A percentile compares a stretch with the other conserved stretches of the same genome.
Conservation (phyloP, 2,113 vertebrate genomes). For the Eulemur macaco region DNA sequence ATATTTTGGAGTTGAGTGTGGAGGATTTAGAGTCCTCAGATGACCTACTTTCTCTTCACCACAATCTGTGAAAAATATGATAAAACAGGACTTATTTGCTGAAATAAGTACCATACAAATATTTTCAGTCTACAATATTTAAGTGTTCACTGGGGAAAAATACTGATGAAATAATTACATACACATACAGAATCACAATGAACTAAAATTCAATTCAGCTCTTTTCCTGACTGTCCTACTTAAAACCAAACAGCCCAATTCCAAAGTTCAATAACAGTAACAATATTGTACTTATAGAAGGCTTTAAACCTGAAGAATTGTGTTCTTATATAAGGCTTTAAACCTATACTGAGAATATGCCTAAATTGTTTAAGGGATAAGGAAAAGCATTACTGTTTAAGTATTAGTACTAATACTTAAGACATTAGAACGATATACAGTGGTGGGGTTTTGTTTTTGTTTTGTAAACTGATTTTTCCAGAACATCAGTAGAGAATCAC, state of each 20-base stretch:
- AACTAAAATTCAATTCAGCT: constrained; percentile 4
- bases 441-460: neutral
- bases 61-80: neutral
- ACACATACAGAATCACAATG: constrained; percentile 5
- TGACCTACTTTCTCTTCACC: constrained; percentile 26
- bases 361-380: neutral
- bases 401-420: neutral
- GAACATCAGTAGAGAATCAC: neutral
- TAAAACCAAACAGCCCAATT: neutral
- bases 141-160: neutral
- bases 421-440: neutral
- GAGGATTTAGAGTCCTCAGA: constrained; percentile 16
- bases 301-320: neutral
- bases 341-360: neutral
- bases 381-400: neutral
- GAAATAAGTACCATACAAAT: neutral
- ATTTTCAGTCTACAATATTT: neutral
- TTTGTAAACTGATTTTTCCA: constrained; percentile 39
- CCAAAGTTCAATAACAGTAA: constrained; percentile 34
- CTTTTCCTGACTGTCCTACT: neutral
- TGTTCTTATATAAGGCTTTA: neutral
- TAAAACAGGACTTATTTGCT: neutral
- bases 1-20: constrained; percentile 13
- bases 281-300: neutral
- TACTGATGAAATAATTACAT: neutral